A percentile compares a stretch with the other conserved stretches of the same genome.
These are phyloP conservation scores for Mastigias papua DNA, from an alignment of 30 jellyfish, hydroid and myxozoan genomes.

Conservation along the genomic window DNA sequence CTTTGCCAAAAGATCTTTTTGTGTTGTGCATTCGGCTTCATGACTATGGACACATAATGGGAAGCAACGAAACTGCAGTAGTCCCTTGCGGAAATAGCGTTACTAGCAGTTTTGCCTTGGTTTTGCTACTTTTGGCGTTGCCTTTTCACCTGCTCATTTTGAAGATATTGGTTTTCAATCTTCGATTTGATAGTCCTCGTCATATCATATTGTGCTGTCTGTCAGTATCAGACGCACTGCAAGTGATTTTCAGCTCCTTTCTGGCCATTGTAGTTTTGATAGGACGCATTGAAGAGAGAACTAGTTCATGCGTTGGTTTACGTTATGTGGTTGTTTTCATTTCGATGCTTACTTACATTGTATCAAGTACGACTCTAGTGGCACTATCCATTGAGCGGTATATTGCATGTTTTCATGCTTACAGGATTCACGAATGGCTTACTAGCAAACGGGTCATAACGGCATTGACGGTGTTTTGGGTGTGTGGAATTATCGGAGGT, in stretches of 20 bases:
- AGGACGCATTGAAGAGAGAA: not conserved
- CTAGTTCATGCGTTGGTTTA: not conserved
- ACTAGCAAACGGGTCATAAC: not conserved
- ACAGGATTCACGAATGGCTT: not conserved
- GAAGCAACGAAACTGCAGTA: not conserved
- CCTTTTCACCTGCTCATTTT: slow-evolving; percentile 1
- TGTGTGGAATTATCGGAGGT: not conserved
- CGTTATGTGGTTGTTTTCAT: not conserved
- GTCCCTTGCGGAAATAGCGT: not conserved
- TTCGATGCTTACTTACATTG: not conserved
- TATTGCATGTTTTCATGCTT: slow-evolving; percentile 8
- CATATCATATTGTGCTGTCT: slow-evolving; percentile 11
- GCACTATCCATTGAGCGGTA: slow-evolving; percentile 31
- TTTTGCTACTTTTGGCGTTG: not conserved
- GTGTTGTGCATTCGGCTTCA: too few species aligned
- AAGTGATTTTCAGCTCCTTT: not conserved
- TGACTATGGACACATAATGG: not conserved
- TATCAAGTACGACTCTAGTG: not conserved
- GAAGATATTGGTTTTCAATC: not conserved
- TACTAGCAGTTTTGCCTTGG: not conserved
- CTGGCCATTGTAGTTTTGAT: too few species aligned
- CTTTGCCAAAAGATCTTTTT: too few species aligned
- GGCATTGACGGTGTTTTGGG: not conserved
- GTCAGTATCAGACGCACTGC: slow-evolving; percentile 4
- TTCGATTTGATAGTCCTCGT: slow-evolving; percentile 1